Conservation (phyloP, 2,888 invertebrate genomes). For the Clepsis dumicolana region DNA sequence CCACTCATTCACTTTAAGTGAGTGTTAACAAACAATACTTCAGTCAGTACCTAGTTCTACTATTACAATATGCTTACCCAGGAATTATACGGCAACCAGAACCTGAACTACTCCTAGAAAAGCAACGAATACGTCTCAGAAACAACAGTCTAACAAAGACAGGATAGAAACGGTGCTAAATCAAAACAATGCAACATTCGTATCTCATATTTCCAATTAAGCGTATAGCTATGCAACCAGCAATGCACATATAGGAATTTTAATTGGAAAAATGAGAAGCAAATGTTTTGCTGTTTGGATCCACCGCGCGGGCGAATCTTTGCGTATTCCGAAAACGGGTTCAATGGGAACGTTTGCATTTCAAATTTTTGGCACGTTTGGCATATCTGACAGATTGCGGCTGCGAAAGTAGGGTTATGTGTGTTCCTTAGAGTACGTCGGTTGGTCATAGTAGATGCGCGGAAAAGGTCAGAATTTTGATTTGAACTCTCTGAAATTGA, state of each 20-base stretch:
- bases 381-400: not conserved
- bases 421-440: too few relatives aligned
- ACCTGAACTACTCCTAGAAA: slow-evolving; percentile 32
- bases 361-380: not conserved
- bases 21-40: not conserved
- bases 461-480: too few relatives aligned
- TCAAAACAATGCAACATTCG: slow-evolving; percentile 66
- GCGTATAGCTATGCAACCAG: slow-evolving; percentile 76
- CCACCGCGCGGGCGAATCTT: slow-evolving; percentile 34
- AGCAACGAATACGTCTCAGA: slow-evolving; percentile 51
- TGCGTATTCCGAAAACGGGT: slow-evolving; percentile 33
- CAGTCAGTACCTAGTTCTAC: not conserved
- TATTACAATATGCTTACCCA: slow-evolving; percentile 1
- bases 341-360: slow-evolving; percentile 3
- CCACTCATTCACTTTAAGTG: not conserved
- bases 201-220: slow-evolving; percentile 82
- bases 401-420: not conserved
- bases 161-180: slow-evolving; percentile 65
- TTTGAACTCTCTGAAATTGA: too few relatives aligned
- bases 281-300: slow-evolving; percentile 40
- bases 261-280: slow-evolving; percentile 44
- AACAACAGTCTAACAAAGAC: slow-evolving; percentile 58
- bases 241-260: slow-evolving; percentile 82
- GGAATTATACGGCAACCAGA: slow-evolving; percentile 20
- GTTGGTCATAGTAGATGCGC: too few relatives aligned